Evolutionary conservation across 2,888 invertebrate species (phyloP).

Genomic region (Alsophila aescularia): DNA sequence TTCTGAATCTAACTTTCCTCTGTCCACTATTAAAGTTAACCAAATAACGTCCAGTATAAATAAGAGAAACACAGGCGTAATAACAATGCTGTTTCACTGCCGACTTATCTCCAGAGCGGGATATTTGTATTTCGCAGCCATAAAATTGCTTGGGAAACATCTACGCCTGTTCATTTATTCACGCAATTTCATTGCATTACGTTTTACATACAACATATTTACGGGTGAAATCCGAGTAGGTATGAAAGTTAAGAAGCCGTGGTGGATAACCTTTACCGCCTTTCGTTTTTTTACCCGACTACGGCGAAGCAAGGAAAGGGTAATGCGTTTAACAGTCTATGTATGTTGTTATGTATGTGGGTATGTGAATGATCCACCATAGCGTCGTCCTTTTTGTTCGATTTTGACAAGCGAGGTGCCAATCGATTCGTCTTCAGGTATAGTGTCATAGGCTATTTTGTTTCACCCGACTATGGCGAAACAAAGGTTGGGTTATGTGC

Average conservation of each 20-base stretch:
- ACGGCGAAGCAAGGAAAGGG: no score
- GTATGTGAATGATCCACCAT: no score
- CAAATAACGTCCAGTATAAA: slow-evolving; percentile 27
- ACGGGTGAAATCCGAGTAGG: slow-evolving; percentile 28
- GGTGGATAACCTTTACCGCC: slow-evolving; percentile 8
- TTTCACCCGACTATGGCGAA: no score
- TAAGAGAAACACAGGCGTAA: slow-evolving; percentile 28
- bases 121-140: slow-evolving; percentile 41
- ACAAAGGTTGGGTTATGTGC: no score
- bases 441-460: no score
- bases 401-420: no score
- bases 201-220: slow-evolving; percentile 53
- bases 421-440: no score
- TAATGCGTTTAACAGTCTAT: no score
- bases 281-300: no score
- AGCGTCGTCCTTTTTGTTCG: no score
- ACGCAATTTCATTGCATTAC: slow-evolving; percentile 54
- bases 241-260: slow-evolving; percentile 15
- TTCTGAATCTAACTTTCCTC: slow-evolving; percentile 32
- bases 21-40: slow-evolving; percentile 23
- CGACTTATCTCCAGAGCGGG: slow-evolving; percentile 22
- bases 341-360: no score
- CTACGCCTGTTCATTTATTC: slow-evolving; percentile 38
- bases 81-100: slow-evolving; percentile 35
- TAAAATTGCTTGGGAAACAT: slow-evolving; percentile 46